phyloP scores from a whole-genome alignment of 1,140 invertebrate species.

The Phthorimaea operculella region DNA sequence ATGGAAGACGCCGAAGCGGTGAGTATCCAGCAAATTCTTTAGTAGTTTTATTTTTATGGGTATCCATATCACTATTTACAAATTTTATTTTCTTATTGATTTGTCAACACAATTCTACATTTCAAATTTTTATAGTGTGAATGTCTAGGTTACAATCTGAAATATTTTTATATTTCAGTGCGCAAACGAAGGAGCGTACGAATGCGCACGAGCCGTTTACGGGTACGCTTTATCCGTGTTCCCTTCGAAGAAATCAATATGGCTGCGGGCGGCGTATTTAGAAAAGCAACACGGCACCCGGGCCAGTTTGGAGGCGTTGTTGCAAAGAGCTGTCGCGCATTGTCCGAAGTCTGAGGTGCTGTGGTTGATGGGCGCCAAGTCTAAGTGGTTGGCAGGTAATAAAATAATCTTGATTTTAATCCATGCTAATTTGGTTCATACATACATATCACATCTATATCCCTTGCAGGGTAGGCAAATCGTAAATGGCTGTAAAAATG shows the following conservation, averaged over 20 bases:
- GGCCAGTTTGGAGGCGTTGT: conserved; percentile 88
- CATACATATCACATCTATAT: no score
- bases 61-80: no score
- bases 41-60: no score
- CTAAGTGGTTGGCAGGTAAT: conserved; percentile 94
- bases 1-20: conserved; percentile 98
- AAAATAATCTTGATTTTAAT: no score
- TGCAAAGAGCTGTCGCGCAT: conserved; percentile 94
- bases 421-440: no score
- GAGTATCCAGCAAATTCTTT: conserved; percentile 40
- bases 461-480: no score
- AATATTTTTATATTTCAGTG: conserved; percentile 68
- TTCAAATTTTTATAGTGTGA: no score
- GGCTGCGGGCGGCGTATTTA: conserved; percentile 95
- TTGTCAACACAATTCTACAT: no score
- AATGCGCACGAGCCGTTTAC: conserved; percentile 97
- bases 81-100: no score
- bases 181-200: conserved; percentile 89
- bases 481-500: no score
- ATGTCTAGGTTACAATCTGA: no score
- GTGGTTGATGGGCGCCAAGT: conserved; percentile 99
- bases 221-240: conserved; percentile 91
- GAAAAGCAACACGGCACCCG: conserved; percentile 96
- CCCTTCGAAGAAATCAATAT: conserved; percentile 98
- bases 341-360: conserved; percentile 98